phyloP scores from a whole-genome alignment of 2,113 vertebrate genomes.

The Heloderma charlesbogerti region DNA sequence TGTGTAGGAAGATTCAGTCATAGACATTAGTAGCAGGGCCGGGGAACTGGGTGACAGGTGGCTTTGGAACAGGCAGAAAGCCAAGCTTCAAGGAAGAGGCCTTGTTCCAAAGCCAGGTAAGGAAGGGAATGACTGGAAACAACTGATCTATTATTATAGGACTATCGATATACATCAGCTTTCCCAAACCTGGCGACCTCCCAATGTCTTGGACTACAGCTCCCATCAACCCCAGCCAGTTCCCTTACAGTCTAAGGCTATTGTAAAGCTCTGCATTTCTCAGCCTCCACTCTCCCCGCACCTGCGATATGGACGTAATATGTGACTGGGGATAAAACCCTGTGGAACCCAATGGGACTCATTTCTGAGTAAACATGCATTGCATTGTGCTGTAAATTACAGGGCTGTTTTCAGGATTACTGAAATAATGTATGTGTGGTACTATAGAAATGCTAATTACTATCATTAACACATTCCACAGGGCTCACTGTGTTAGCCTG shows the following conservation, averaged over 20 bases:
- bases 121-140: not conserved
- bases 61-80: not conserved
- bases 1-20: not conserved
- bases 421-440: no score
- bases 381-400: no score
- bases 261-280: no score
- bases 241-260: not conserved
- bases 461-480: no score
- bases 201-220: not conserved
- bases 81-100: not conserved
- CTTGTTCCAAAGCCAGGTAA: not conserved
- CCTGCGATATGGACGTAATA: not conserved
- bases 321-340: not conserved
- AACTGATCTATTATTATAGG: not conserved
- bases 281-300: not conserved
- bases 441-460: no score
- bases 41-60: not conserved
- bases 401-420: no score
- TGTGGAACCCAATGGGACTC: not conserved
- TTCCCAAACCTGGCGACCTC: not conserved
- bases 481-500: no score
- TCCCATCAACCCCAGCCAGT: no score
- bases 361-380: not conserved
- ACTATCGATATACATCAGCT: not conserved
- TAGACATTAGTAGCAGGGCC: not conserved